Percentiles rank a stretch among this genome's conserved stretches.
phyloP scores from a whole-genome alignment of 1,140 invertebrate genomes.

The Hyphantria cunea region DNA sequence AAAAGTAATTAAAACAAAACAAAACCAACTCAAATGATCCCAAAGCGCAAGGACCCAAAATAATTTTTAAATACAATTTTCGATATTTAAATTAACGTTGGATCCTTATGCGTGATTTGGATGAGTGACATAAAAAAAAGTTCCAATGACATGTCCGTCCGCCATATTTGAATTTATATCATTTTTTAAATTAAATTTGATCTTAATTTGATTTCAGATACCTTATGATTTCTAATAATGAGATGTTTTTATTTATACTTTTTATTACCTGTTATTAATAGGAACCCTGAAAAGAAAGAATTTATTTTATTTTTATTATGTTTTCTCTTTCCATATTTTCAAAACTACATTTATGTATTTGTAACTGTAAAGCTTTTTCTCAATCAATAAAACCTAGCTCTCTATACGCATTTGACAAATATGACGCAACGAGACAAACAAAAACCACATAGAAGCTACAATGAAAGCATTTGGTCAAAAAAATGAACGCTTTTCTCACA shows the following conservation, averaged over 20 bases:
- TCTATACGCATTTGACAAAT: slow-evolving; percentile 1
- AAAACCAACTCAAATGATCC: slow-evolving; percentile 4
- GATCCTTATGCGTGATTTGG: slow-evolving; percentile 26
- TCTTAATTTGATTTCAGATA: too few species aligned
- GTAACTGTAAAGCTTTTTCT: too few species aligned
- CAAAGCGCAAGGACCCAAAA: slow-evolving; percentile 24
- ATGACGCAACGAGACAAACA: slow-evolving; percentile 31
- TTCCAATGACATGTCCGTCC: slow-evolving; percentile 11
- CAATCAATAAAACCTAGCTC: too few species aligned
- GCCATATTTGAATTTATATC: slow-evolving; percentile 13
- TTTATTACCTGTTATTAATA: background rate
- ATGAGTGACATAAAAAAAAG: slow-evolving; percentile 24
- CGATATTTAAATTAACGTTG: slow-evolving; percentile 5
- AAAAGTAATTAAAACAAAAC: slow-evolving; percentile 16
- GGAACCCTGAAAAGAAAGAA: background rate
- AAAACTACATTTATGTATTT: background rate
- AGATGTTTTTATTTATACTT: too few species aligned
- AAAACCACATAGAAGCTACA: slow-evolving; percentile 71
- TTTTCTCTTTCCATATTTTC: background rate
- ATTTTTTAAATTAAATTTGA: too few species aligned
- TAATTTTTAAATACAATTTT: background rate
- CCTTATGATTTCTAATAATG: too few species aligned
- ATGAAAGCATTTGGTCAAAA: slow-evolving; percentile 60
- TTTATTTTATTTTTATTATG: background rate
- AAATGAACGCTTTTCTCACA: slow-evolving; percentile 22